Evolutionary conservation across 2,888 invertebrate species (phyloP).

Genomic region (Drosophila imparisetae): DNA sequence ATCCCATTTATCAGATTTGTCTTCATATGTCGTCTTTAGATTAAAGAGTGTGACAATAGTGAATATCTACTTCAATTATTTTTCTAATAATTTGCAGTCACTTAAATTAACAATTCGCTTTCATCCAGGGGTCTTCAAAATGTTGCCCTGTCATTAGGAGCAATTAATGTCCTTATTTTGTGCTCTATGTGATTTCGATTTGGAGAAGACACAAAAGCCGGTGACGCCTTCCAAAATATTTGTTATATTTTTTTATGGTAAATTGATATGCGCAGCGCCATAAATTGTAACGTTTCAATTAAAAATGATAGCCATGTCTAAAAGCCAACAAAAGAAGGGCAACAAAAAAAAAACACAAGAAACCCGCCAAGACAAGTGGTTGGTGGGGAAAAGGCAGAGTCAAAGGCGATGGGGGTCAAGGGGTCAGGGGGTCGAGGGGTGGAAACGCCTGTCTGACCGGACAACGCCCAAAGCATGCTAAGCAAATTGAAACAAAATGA

Average conservation of each 20-base stretch:
- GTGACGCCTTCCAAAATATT: constrained; percentile 3
- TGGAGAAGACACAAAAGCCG: neutral
- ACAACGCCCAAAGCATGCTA: constrained; percentile 67
- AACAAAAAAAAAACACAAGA: constrained; percentile 17
- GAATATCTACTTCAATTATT: neutral
- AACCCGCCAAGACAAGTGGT: constrained; percentile 41
- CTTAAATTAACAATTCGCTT: neutral
- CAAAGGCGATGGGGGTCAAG: constrained; percentile 1
- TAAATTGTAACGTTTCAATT: constrained; percentile 65
- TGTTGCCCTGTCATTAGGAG: constrained; percentile 27
- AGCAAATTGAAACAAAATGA: constrained; percentile 78
- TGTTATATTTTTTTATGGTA: constrained; percentile 24
- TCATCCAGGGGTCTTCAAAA: neutral
- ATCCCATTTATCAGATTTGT: neutral
- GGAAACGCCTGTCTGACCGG: constrained; percentile 38
- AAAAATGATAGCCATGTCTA: constrained; percentile 49
- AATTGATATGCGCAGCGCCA: constrained; percentile 44
- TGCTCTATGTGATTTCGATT: constrained; percentile 11
- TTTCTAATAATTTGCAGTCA: neutral
- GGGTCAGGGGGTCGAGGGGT: neutral
- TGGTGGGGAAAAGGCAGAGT: neutral
- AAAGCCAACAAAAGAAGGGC: constrained; percentile 30
- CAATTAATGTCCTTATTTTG: constrained; percentile 20
- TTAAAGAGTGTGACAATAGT: neutral
- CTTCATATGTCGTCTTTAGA: too few species aligned